These are phyloP conservation scores for Eulacestoma nigropectus DNA, from an alignment of 2,113 vertebrate genomes.

Conservation along the genomic window DNA sequence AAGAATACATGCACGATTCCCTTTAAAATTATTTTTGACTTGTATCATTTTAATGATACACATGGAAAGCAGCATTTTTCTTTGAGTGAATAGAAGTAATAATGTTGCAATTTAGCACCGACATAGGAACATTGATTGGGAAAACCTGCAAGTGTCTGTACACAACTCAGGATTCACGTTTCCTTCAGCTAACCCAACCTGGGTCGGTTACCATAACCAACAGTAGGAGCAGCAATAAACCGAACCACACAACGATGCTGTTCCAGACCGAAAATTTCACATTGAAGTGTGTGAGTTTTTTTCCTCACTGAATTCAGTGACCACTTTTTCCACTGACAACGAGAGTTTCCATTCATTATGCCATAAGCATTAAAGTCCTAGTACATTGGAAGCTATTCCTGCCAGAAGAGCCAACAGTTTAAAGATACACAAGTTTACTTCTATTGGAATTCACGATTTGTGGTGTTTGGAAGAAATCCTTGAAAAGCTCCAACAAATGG, in stretches of 20 bases:
- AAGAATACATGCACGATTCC: background rate
- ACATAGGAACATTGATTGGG: background rate
- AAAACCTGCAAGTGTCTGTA: background rate
- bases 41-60: background rate
- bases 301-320: slow-evolving; percentile 36
- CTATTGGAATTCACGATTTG: background rate
- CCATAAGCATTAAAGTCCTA: slow-evolving; percentile 35
- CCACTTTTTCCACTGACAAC: slow-evolving; percentile 49
- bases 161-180: background rate
- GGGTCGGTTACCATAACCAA: background rate
- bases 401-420: background rate
- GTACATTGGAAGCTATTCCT: background rate
- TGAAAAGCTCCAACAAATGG: background rate
- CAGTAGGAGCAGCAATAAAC: background rate
- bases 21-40: background rate
- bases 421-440: slow-evolving; percentile 17
- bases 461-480: background rate
- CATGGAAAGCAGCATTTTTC: background rate
- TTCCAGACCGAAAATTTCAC: background rate
- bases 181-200: background rate
- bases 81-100: background rate
- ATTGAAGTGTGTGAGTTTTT: background rate
- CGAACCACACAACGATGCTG: background rate
- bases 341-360: slow-evolving; percentile 62
- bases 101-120: background rate